phyloP scores from a whole-genome alignment of 53 echinoderm and acorn worm species.

The Arbacia lixula region DNA sequence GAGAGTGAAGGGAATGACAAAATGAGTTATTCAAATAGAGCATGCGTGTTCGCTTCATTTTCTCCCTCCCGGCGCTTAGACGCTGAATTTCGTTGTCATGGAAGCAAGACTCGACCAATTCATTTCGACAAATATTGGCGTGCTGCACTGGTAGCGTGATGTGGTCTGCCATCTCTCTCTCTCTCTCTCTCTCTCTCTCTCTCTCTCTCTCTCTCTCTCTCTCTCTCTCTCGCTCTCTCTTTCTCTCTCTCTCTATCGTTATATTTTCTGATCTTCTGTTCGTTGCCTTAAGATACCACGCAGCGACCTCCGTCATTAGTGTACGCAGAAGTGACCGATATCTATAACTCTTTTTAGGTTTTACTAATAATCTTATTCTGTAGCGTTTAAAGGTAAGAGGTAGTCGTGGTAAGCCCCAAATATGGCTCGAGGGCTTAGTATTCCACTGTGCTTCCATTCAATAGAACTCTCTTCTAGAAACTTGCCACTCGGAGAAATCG shows the following conservation, averaged over 20 bases:
- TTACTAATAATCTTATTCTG: no score
- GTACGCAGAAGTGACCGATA: no score
- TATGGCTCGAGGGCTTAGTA: no score
- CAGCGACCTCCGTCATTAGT: no score
- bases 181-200: slow-evolving; percentile 1
- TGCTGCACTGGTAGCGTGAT: slow-evolving; percentile 31
- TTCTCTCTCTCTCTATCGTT: neutral
- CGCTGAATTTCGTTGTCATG: slow-evolving; percentile 45
- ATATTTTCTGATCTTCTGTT: neutral
- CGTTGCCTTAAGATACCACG: no score
- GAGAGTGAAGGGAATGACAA: slow-evolving; percentile 23
- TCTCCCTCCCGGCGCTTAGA: slow-evolving; percentile 12
- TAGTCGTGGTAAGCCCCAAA: no score
- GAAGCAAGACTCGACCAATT: slow-evolving; percentile 46
- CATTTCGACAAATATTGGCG: slow-evolving; percentile 46
- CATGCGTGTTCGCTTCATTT: slow-evolving; percentile 30
- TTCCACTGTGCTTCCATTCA: no score
- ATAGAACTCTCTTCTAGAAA: no score
- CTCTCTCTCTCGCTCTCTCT: slow-evolving; percentile 13
- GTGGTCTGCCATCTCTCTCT: neutral
- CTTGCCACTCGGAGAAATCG: no score
- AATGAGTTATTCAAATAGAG: slow-evolving; percentile 36
- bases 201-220: neutral
- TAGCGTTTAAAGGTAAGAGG: no score
- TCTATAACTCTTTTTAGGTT: no score